Evolutionary conservation across 2,888 invertebrate species (phyloP).

Genomic region (Drosophila neutralis): DNA sequence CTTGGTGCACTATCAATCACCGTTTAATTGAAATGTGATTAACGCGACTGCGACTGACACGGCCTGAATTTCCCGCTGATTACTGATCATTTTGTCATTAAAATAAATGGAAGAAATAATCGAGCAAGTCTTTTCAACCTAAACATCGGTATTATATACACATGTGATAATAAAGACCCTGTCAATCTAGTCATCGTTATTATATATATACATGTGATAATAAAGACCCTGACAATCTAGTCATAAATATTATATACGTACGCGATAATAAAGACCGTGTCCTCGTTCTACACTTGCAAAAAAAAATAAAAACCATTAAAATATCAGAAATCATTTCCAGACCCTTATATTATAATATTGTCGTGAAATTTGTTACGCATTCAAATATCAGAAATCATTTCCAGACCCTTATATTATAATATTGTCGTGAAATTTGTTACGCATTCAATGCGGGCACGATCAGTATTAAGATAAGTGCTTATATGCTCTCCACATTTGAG

Average conservation of each 20-base stretch:
- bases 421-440: not conserved
- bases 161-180: not conserved
- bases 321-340: not conserved
- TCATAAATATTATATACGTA: not conserved
- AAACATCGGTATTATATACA: not conserved
- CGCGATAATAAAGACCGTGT: not conserved
- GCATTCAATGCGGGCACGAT: not conserved
- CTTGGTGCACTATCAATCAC: constrained; percentile 42
- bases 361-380: not conserved
- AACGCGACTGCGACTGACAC: constrained; percentile 27
- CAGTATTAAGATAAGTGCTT: not conserved
- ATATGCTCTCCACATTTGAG: not conserved
- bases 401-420: not conserved
- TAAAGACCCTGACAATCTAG: not conserved
- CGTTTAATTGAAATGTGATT: constrained; percentile 69
- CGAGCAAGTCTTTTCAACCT: not conserved
- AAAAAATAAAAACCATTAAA: too few relatives aligned
- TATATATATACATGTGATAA: not conserved
- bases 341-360: not conserved
- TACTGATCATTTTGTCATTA: constrained; percentile 23
- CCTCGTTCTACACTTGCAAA: not conserved
- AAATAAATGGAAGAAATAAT: constrained; percentile 18
- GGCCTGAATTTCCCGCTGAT: constrained; percentile 16
- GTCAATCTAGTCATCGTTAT: not conserved
- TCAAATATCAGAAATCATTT: not conserved